Percentiles rank a stretch among this genome's conserved stretches.
Conservation (phyloP, 2,888 invertebrate species). For the Drosophila parthenogenetica region DNA sequence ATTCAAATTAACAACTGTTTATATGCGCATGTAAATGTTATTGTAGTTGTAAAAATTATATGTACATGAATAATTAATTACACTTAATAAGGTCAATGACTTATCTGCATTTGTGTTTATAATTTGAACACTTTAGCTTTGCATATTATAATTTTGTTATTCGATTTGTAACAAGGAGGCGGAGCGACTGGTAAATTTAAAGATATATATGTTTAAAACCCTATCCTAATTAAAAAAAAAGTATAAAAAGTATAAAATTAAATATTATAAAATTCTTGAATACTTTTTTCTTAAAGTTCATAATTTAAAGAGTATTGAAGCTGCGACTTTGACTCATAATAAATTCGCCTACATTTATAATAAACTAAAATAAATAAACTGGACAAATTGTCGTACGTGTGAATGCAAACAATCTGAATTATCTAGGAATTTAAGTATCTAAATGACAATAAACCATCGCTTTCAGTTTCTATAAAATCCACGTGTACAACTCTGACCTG, state of each 20-base stretch:
- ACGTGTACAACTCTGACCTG: constrained; percentile 3
- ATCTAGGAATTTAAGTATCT: neutral
- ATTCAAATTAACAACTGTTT: neutral
- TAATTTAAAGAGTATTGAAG: neutral
- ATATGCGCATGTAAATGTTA: neutral
- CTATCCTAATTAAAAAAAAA: too few species aligned
- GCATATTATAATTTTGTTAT: neutral
- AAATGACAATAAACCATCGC: neutral
- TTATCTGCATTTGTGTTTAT: neutral
- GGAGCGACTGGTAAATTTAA: too few species aligned
- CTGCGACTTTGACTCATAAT: too few species aligned
- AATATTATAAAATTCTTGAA: too few species aligned
- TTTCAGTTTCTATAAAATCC: neutral
- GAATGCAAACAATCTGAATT: neutral
- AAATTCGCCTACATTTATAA: neutral
- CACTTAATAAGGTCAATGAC: neutral
- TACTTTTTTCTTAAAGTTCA: neutral
- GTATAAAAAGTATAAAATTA: too few species aligned
- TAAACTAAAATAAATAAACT: constrained; percentile 3
- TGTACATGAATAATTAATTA: neutral
- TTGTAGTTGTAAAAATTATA: neutral
- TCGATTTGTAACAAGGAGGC: too few species aligned
- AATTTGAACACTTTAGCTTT: neutral
- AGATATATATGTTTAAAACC: too few species aligned
- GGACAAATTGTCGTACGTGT: neutral